Percentiles rank a stretch among this genome's conserved stretches.
phyloP scores from a whole-genome alignment of 2,888 invertebrate genomes.

The Axea sp. region DNA sequence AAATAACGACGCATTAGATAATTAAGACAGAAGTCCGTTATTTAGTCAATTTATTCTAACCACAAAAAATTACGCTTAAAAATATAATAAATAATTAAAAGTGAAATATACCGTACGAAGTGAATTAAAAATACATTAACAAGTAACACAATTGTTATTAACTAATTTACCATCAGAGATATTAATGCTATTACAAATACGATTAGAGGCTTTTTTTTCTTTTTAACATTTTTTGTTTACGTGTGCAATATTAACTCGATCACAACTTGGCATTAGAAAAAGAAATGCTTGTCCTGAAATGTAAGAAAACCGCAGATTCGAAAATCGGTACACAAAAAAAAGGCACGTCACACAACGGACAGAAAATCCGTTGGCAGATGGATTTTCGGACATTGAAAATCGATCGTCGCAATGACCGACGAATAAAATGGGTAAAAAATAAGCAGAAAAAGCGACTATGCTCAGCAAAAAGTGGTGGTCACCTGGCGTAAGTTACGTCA shows the following conservation, averaged over 20 bases:
- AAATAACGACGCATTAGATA: slow-evolving; percentile 11
- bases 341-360: slow-evolving; percentile 5
- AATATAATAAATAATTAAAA: slow-evolving; percentile 30
- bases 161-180: background rate
- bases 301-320: slow-evolving; percentile 10
- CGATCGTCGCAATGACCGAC: slow-evolving; percentile 32
- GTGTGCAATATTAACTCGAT: background rate
- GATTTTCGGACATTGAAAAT: slow-evolving; percentile 47
- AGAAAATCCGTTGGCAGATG: slow-evolving; percentile 62
- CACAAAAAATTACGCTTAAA: background rate
- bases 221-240: too few relatives aligned
- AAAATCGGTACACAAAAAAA: slow-evolving; percentile 21
- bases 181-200: background rate
- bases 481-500: slow-evolving; percentile 66
- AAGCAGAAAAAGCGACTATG: slow-evolving; percentile 29
- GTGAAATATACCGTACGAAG: background rate
- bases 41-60: background rate
- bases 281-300: background rate
- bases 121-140: slow-evolving; percentile 31
- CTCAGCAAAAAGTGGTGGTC: slow-evolving; percentile 60
- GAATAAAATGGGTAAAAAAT: slow-evolving; percentile 50
- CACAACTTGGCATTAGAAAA: background rate
- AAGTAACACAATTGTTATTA: slow-evolving; percentile 7
- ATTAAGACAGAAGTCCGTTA: slow-evolving; percentile 24
- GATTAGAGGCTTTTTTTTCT: slow-evolving; percentile 14